Base-by-base conservation (phyloP, 2,888 invertebrate genomes). In the Limnephilus lunatus region DNA sequence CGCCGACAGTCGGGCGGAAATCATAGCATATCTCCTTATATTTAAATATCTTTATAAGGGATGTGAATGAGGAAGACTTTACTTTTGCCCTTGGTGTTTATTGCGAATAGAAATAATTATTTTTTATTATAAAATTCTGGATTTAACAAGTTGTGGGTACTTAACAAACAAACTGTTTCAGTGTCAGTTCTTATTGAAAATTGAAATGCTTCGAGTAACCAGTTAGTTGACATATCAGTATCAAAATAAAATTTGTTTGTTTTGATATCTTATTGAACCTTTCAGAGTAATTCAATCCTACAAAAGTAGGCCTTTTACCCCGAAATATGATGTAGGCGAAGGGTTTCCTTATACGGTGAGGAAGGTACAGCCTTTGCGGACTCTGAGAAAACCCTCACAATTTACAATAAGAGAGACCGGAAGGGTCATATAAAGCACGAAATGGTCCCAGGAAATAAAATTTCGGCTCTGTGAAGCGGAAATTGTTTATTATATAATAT, bases 261-360 rank as follows among this genome's bases (percentile, higher is more conserved):
- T 82, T 82, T 82, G 82, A 82, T 82, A 82, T 32, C 30, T 82
- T 82, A 82, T 82, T 32, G 82, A 32, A 82, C 19, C 32, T 14
- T 82, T 32, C 32, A 31, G 11, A 82, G 82, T 31, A 32, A 14
- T 32, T 31, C 31, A 82, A 31, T 82, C 82, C 19, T 2, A 82
- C 30, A 30, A 30, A 31, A 82, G 82, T 82, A 31, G 82, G 32
- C 32, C 32, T 15, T 82, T 31, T 32, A 32, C 32, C 82, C 82
- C 31, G 15, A 32, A 25, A 25, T 68, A 25, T 68, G n/a, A 68
- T 68, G 19, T 68, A 5, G 68, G 68, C 19, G 68, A 15, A 32
- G 30, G 82, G 7, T 2, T 82, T 82, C 30, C 19, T 82, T 32
- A 32, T 82, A 14, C 14, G 31, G 82, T 15, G 25, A 25, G 68